Evolutionary conservation across 2,113 vertebrate species (phyloP).

Genomic region (Seriola aureovittata): DNA sequence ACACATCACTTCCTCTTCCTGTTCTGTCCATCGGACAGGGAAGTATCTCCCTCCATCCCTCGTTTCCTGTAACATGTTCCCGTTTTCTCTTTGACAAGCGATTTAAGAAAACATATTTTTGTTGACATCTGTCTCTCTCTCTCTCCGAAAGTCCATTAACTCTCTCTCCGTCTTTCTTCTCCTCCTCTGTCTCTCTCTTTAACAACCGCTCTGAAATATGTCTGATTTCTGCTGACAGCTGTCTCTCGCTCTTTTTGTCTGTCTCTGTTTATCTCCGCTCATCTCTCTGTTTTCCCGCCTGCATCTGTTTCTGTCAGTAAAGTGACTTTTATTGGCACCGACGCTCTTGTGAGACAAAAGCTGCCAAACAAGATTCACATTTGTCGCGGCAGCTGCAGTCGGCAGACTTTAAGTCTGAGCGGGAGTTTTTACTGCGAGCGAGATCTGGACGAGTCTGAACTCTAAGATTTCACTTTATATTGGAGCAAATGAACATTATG

Average conservation of each 20-base stretch:
- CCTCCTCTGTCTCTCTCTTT: conserved; percentile 5
- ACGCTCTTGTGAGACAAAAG: background rate
- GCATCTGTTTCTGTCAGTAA: conserved; percentile 27
- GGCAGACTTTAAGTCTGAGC: background rate
- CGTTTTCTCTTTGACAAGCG: background rate
- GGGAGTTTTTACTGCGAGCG: background rate
- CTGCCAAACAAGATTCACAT: background rate
- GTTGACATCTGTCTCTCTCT: background rate
- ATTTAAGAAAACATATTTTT: background rate
- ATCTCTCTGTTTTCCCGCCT: background rate
- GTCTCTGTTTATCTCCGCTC: background rate
- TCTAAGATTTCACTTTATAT: too few species aligned
- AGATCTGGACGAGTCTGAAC: too few species aligned
- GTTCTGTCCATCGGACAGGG: too few species aligned
- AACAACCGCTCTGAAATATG: background rate
- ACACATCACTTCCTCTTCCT: too few species aligned
- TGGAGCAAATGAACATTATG: too few species aligned
- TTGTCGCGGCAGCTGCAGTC: background rate
- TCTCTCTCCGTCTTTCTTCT: too few species aligned
- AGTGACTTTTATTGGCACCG: conserved; percentile 1
- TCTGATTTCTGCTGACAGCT: conserved; percentile 4
- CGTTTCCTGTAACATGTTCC: too few species aligned
- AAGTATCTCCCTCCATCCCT: too few species aligned
- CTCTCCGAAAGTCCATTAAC: background rate
- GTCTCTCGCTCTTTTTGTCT: background rate